Conservation (phyloP, 2,888 invertebrate genomes). For the Rhimphoctona megacephalus region DNA sequence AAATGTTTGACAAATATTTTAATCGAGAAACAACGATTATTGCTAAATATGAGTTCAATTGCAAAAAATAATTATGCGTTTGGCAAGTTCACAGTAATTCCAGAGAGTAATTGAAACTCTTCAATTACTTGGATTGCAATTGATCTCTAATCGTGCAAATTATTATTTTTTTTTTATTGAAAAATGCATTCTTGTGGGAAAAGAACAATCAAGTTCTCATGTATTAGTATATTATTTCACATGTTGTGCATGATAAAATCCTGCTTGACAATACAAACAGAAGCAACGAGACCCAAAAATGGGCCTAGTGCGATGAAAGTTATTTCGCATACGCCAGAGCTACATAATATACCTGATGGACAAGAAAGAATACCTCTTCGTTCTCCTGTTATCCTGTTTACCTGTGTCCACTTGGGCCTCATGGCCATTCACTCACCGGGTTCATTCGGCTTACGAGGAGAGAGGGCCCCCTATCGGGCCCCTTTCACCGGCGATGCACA, state of each 20-base stretch:
- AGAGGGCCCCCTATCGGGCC: constrained; percentile 36
- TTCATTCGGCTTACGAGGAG: constrained; percentile 29
- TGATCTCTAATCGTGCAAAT: neutral
- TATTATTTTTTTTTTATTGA: neutral
- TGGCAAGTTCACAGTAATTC: neutral
- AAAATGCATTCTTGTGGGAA: neutral
- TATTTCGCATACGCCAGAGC: neutral
- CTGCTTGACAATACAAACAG: neutral
- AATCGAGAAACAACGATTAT: neutral
- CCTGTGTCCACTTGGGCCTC: constrained; percentile 79
- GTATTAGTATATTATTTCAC: neutral
- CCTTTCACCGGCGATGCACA: constrained; percentile 45
- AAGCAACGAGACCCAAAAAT: neutral
- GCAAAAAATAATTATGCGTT: neutral
- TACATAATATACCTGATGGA: constrained; percentile 49
- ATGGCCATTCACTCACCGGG: constrained; percentile 71
- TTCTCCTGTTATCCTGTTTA: constrained; percentile 77
- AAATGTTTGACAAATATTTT: neutral
- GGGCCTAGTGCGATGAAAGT: neutral
- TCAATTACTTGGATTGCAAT: neutral
- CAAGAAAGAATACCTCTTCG: constrained; percentile 71
- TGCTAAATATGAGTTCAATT: too few species aligned
- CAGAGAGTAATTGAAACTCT: neutral
- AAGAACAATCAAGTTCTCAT: neutral
- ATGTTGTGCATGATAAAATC: neutral